These are phyloP conservation scores for Momotus momota DNA, from an alignment of 2,797 vertebrate genomes.

Conservation along the genomic window DNA sequence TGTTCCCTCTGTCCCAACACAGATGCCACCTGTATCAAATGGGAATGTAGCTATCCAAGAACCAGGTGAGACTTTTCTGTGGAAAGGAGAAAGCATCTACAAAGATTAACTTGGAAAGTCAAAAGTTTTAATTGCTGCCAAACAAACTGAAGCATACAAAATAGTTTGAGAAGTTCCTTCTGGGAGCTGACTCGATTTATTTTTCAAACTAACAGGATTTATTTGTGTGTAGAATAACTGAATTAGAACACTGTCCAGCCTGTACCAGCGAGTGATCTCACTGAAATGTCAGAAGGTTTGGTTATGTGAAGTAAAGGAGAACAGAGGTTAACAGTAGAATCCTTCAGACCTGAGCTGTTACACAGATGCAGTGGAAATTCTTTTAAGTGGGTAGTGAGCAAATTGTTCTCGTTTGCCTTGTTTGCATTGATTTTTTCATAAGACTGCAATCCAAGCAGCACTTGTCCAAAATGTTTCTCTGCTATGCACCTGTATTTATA, in stretches of 20 bases:
- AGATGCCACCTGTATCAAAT: slow-evolving; percentile 89
- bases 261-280: slow-evolving; percentile 84
- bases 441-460: slow-evolving; percentile 77
- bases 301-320: slow-evolving; percentile 87
- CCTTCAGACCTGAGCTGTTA: slow-evolving; percentile 86
- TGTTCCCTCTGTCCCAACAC: slow-evolving; percentile 88
- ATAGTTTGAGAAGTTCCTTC: slow-evolving; percentile 42
- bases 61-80: slow-evolving; percentile 82
- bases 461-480: neutral
- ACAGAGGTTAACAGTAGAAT: slow-evolving; percentile 86
- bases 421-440: too few relatives aligned
- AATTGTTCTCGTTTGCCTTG: slow-evolving; percentile 85
- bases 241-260: slow-evolving; percentile 90
- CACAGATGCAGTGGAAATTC: slow-evolving; percentile 84
- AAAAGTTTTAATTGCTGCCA: slow-evolving; percentile 89
- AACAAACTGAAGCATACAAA: slow-evolving; percentile 78
- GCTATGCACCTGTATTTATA: slow-evolving; percentile 76
- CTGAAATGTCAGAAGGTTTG: slow-evolving; percentile 82
- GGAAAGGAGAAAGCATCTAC: slow-evolving; percentile 87
- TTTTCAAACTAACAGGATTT: slow-evolving; percentile 84
- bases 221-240: slow-evolving; percentile 88
- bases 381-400: slow-evolving; percentile 82
- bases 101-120: slow-evolving; percentile 88
- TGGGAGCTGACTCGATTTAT: slow-evolving; percentile 60
- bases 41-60: slow-evolving; percentile 84